phyloP scores from a whole-genome alignment of 2,888 invertebrate genomes.

The Platypus cylindrus region DNA sequence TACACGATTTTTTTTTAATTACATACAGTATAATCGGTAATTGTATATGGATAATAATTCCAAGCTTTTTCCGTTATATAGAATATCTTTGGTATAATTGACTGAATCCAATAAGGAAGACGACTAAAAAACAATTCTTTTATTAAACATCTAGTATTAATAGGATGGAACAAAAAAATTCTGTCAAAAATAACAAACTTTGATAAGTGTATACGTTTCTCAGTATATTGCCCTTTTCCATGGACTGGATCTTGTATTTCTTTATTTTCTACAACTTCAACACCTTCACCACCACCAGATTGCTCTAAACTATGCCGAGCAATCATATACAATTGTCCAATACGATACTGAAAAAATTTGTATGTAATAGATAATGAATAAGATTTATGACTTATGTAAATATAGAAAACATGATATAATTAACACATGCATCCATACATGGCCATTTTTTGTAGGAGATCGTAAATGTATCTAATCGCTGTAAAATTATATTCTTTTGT shows the following conservation, averaged over 20 bases:
- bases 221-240: constrained; percentile 79
- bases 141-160: constrained; percentile 1
- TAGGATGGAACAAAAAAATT: too few species aligned
- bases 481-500: too few species aligned
- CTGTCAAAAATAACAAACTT: constrained; percentile 41
- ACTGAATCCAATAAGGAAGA: constrained; percentile 80
- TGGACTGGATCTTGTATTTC: constrained; percentile 65
- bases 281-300: constrained; percentile 80
- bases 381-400: constrained; percentile 1
- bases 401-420: not conserved
- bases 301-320: constrained; percentile 87
- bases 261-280: constrained; percentile 77
- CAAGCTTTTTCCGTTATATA: constrained; percentile 90
- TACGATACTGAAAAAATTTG: constrained; percentile 57
- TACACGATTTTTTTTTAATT: constrained; percentile 2
- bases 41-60: constrained; percentile 88
- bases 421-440: not conserved
- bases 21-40: constrained; percentile 71
- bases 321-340: constrained; percentile 91
- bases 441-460: constrained; percentile 3
- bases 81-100: constrained; percentile 77
- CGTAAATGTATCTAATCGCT: too few species aligned
- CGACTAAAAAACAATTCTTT: constrained; percentile 48
- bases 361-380: constrained; percentile 1
- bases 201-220: constrained; percentile 80